phyloP scores from a whole-genome alignment of 2,113 vertebrate genomes.

The Miniopterus natalensis region DNA sequence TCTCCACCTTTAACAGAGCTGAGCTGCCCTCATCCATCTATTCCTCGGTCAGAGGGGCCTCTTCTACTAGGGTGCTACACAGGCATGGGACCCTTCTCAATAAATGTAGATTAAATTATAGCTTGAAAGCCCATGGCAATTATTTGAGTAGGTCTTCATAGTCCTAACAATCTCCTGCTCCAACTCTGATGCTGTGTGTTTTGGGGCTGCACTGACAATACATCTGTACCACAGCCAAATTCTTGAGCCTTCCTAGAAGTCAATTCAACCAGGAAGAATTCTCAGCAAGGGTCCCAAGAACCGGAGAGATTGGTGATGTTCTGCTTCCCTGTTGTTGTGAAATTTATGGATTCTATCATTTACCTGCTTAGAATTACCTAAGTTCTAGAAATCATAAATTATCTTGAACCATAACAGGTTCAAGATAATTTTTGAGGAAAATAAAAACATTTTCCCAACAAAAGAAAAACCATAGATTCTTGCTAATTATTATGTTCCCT shows the following conservation, averaged over 20 bases:
- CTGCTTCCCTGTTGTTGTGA: constrained; percentile 3
- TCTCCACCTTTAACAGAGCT: neutral
- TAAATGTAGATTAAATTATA: neutral
- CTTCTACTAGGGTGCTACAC: neutral
- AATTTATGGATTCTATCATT: neutral
- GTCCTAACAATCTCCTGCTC: neutral
- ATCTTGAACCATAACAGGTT: neutral
- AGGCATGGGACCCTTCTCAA: neutral
- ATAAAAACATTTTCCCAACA: neutral
- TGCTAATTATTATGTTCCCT: neutral
- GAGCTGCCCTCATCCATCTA: neutral
- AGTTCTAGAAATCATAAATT: neutral
- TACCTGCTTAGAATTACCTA: neutral
- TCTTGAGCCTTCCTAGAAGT: neutral
- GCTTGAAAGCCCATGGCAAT: neutral
- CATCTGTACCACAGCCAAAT: neutral
- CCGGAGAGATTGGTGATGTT: neutral
- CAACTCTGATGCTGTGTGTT: neutral
- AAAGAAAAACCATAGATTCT: constrained; percentile 33
- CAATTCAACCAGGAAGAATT: neutral
- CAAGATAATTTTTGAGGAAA: constrained; percentile 32
- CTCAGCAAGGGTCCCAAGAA: neutral
- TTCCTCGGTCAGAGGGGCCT: neutral
- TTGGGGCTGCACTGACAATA: neutral
- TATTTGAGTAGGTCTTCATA: neutral